phyloP scores from a whole-genome alignment of 2,797 vertebrate species.

The Chelon auratus region DNA sequence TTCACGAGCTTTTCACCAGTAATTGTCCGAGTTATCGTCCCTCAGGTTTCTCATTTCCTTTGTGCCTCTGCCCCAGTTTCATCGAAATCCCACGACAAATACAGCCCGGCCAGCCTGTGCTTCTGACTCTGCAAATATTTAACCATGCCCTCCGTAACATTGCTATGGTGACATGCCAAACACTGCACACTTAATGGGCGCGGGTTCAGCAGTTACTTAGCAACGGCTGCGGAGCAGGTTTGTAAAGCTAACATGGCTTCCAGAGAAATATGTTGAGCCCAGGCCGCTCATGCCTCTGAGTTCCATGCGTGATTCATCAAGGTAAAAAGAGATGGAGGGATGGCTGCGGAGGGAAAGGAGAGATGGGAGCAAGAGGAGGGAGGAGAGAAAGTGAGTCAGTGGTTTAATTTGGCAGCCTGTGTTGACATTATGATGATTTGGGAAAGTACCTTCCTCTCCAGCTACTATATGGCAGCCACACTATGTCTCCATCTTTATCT shows the following conservation, averaged over 20 bases:
- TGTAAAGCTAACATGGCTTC: constrained; percentile 51
- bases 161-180: constrained; percentile 77
- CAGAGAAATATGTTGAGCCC: constrained; percentile 34
- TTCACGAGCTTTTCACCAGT: background rate
- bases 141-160: constrained; percentile 61
- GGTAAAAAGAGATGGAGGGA: constrained; percentile 18
- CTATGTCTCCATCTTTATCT: constrained; percentile 28
- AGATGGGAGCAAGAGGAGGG: background rate
- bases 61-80: constrained; percentile 6
- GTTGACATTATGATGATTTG: constrained; percentile 58
- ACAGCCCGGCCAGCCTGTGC: constrained; percentile 31
- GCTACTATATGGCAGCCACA: constrained; percentile 30
- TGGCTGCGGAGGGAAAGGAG: constrained; percentile 2
- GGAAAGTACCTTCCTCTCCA: constrained; percentile 80
- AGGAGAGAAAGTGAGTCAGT: constrained; percentile 66
- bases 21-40: background rate
- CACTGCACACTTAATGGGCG: constrained; percentile 55
- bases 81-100: constrained; percentile 14
- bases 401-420: constrained; percentile 56
- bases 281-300: constrained; percentile 29
- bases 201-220: constrained; percentile 65
- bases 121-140: constrained; percentile 79
- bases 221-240: constrained; percentile 56
- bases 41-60: constrained; percentile 33
- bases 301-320: constrained; percentile 50